Base-by-base conservation (phyloP, 2,113 vertebrate species). In the Spheniscus mendiculus region DNA sequence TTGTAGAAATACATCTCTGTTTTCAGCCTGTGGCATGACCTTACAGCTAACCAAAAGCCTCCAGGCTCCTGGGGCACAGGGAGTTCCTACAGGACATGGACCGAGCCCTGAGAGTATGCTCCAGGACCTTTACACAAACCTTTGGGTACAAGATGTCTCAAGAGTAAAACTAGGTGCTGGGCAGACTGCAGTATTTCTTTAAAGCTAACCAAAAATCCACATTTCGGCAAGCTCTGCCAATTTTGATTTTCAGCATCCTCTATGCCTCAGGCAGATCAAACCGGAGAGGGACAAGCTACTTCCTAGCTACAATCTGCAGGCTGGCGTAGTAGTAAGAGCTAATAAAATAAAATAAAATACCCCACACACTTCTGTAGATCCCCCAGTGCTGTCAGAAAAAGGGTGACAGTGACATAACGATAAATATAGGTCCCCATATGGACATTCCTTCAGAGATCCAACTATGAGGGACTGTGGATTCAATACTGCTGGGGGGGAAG, bases 1-100 rank as follows among this genome's bases (percentile, higher is more conserved):
- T 92, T 93, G 70, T 94, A 98, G 96, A 91, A 98, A 96, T 89
- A 97, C 67, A 81, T 61, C 47, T 83, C 80, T 80, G 32, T 70
- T 85, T 95, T 58, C 80, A 89, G 58, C 29, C 29, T 34, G 18
- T 9, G 77, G 67, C 65, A 94, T 84, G 91, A 85, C 52, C 79
- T 96, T 93, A 92, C 20, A 90, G 58, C 49, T 83, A 93, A 89
- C 23, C 30, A 72, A 66, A 77, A 69, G 20, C 14, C 53, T 50
- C n/a, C 2, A 1, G 8, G 53, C 55, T 86, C 21, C 62, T 27
- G 36, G 27, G 38, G 40, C 80, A 87, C 52, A 73, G 21, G 22
- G 38, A 62, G 13, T 22, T 88, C 66, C 71, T 82, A 63, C 30
- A 89, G 71, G 12, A 61, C 21, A 58, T 0, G 1, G 34, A 70